These are phyloP conservation scores for Callithrix jacchus DNA, from an alignment of 2,113 vertebrate species.

Conservation along the genomic window DNA sequence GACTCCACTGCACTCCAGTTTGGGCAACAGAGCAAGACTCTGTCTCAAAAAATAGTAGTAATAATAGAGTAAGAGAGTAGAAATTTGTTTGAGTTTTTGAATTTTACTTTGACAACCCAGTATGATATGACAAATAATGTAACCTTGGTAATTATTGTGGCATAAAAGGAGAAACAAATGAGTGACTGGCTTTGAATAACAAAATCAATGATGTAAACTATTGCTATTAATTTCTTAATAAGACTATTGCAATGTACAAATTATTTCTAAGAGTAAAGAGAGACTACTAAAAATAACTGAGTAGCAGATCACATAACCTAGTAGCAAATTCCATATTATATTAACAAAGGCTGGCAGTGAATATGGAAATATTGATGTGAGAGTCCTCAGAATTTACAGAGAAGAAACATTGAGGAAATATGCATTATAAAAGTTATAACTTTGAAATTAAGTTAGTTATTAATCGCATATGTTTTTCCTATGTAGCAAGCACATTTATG, in stretches of 20 bases:
- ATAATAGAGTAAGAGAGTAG: neutral
- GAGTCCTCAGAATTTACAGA: neutral
- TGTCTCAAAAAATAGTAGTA: too few relatives aligned
- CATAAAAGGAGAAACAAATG: neutral
- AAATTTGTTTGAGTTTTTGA: neutral
- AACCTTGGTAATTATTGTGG: neutral
- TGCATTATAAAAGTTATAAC: neutral
- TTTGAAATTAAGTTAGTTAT: neutral
- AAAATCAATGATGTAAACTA: neutral
- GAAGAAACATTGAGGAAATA: neutral
- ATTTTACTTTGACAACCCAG: neutral
- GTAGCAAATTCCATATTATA: neutral
- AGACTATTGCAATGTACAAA: neutral
- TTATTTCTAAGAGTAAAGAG: neutral
- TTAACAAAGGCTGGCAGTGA: neutral
- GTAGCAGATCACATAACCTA: too few relatives aligned
- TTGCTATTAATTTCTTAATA: neutral
- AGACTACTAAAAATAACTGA: neutral
- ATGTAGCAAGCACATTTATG: neutral
- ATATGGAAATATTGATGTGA: neutral
- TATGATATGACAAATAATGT: neutral
- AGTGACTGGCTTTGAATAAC: neutral
- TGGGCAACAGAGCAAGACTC: too few relatives aligned
- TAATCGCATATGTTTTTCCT: neutral
- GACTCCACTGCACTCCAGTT: too few relatives aligned